A percentile compares a stretch with the other conserved stretches of the same genome.
Evolutionary conservation across 1,140 invertebrate species (phyloP).

Genomic region (Trichogramma pretiosum): DNA sequence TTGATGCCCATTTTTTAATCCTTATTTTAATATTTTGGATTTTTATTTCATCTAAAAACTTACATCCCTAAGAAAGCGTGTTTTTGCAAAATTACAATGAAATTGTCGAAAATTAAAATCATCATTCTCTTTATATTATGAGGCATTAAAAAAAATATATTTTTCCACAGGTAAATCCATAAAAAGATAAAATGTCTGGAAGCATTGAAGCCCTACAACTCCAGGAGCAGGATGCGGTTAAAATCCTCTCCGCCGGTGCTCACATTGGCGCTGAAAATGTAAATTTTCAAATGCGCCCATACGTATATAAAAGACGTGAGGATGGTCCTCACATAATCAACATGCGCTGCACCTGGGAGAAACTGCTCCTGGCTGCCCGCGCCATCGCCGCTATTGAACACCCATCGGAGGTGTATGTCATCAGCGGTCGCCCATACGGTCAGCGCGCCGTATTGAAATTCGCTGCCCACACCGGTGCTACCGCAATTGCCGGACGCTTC

Average conservation of each 20-base stretch:
- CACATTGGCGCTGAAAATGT: constrained; percentile 92
- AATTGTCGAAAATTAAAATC: no score
- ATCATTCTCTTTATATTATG: no score
- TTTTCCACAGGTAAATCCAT: no score
- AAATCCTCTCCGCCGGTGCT: constrained; percentile 90
- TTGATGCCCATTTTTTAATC: no score
- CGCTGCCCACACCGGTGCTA: constrained; percentile 94
- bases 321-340: constrained; percentile 90
- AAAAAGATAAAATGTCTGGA: no score
- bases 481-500: constrained; percentile 96
- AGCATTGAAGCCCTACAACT: constrained; percentile 73
- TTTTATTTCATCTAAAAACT: no score
- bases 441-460: constrained; percentile 98
- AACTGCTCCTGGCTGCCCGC: constrained; percentile 89
- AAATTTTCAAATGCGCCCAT: constrained; percentile 88
- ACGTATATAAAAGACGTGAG: constrained; percentile 88
- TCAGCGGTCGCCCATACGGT: constrained; percentile 87
- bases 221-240: constrained; percentile 94
- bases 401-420: constrained; percentile 91
- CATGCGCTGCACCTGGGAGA: constrained; percentile 95
- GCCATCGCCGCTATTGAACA: constrained; percentile 98
- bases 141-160: no score
- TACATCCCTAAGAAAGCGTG: no score
- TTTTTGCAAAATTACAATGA: no score
- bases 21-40: no score